Percentiles rank a stretch among this genome's conserved stretches.
phyloP scores from a whole-genome alignment of 2,888 invertebrate genomes.

The Aleiodes leptofemur region DNA sequence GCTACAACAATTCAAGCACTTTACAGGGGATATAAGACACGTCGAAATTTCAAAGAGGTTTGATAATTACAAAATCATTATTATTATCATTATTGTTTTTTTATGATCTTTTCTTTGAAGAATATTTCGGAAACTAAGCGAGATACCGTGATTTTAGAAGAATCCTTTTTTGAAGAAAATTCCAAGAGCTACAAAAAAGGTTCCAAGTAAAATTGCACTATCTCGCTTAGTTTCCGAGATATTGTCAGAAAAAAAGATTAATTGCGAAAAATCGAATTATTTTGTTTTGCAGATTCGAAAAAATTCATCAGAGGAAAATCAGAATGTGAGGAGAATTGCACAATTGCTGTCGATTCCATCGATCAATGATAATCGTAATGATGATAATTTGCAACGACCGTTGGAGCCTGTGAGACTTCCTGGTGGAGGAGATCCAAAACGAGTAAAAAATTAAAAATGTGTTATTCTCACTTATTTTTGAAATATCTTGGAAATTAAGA shows the following conservation, averaged over 20 bases:
- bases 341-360: conserved; percentile 58
- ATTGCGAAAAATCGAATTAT: background rate
- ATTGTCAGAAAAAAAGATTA: too few relatives aligned
- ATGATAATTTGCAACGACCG: conserved; percentile 53
- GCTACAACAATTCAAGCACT: conserved; percentile 72
- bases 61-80: conserved; percentile 32
- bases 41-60: conserved; percentile 65
- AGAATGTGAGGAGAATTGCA: conserved; percentile 61
- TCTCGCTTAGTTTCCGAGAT: too few relatives aligned
- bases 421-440: conserved; percentile 46
- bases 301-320: conserved; percentile 57
- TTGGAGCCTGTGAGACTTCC: conserved; percentile 60
- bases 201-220: too few relatives aligned
- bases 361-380: conserved; percentile 38
- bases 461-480: too few relatives aligned
- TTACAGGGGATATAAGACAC: conserved; percentile 69
- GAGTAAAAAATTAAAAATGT: background rate
- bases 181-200: too few relatives aligned
- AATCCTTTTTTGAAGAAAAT: too few relatives aligned
- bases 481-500: too few relatives aligned
- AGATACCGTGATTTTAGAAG: background rate
- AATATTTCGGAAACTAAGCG: conserved; percentile 16
- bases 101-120: too few relatives aligned
- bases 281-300: conserved; percentile 57
- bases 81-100: too few relatives aligned